Conservation (phyloP, 2,888 invertebrate species). For the Bhutanitis thaidina region DNA sequence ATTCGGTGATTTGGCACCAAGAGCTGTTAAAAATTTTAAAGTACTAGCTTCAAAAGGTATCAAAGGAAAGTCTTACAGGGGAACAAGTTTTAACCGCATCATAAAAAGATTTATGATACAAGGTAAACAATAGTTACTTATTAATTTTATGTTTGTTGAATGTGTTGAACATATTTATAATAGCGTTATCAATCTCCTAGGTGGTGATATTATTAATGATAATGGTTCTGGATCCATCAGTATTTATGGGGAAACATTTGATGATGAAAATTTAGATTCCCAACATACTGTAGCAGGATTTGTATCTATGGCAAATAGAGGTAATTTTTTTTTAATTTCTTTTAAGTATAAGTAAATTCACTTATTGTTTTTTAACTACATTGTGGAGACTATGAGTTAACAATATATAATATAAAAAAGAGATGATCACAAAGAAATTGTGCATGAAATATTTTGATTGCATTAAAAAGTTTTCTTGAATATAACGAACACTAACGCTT, state of each 20-base stretch:
- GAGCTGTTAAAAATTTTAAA: constrained; percentile 92
- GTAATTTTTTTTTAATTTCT: constrained; percentile 37
- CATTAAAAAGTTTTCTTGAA: too few species aligned
- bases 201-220: constrained; percentile 90
- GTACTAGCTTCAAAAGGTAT: constrained; percentile 88
- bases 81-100: constrained; percentile 90
- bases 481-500: too few species aligned
- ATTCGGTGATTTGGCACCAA: constrained; percentile 93
- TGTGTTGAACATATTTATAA: neutral
- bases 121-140: constrained; percentile 75
- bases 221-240: constrained; percentile 92
- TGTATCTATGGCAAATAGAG: constrained; percentile 94
- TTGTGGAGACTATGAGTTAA: too few species aligned
- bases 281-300: constrained; percentile 91
- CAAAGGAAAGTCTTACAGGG: constrained; percentile 87
- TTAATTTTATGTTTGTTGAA: neutral
- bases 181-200: constrained; percentile 57
- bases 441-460: too few species aligned
- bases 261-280: constrained; percentile 91
- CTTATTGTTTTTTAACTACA: too few species aligned
- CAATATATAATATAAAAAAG: too few species aligned
- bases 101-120: constrained; percentile 95
- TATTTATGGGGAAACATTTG: constrained; percentile 91
- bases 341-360: too few species aligned
- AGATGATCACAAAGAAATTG: too few species aligned